Conservation (phyloP, 2,888 invertebrate genomes). For the Apodemia mormo region DNA sequence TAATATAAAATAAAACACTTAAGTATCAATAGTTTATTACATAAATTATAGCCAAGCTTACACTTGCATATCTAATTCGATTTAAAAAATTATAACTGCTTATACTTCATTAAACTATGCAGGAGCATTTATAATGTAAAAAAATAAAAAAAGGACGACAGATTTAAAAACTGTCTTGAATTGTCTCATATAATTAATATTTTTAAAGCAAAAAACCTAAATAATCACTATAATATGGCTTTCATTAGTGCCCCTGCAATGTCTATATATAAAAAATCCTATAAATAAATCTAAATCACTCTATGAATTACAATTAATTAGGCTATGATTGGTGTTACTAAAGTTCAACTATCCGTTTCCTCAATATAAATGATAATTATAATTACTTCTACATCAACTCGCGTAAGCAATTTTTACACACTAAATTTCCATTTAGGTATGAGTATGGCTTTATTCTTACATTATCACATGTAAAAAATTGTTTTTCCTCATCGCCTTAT, state of each 20-base stretch:
- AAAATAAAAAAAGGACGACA: slow-evolving; percentile 17
- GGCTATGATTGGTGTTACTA: slow-evolving; percentile 80
- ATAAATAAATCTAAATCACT: slow-evolving; percentile 74
- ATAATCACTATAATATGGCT: slow-evolving; percentile 16
- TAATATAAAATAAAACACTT: slow-evolving; percentile 41
- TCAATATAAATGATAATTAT: slow-evolving; percentile 48
- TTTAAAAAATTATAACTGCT: slow-evolving; percentile 70
- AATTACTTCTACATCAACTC: slow-evolving; percentile 47
- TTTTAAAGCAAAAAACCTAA: slow-evolving; percentile 21
- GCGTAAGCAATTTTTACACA: slow-evolving; percentile 58
- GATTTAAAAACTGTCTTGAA: slow-evolving; percentile 7
- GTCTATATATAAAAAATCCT: slow-evolving; percentile 67
- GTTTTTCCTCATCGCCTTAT: slow-evolving; percentile 33
- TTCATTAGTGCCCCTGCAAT: slow-evolving; percentile 45
- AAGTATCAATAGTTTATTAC: slow-evolving; percentile 81
- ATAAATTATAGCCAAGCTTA: slow-evolving; percentile 82
- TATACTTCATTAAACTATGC: slow-evolving; percentile 56
- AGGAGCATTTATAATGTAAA: slow-evolving; percentile 35
- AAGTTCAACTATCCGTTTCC: slow-evolving; percentile 60
- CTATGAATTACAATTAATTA: slow-evolving; percentile 72
- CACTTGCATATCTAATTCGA: slow-evolving; percentile 72
- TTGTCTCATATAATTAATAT: slow-evolving; percentile 19
- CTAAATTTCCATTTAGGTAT: slow-evolving; percentile 48
- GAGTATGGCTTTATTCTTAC: slow-evolving; percentile 55
- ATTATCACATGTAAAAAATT: slow-evolving; percentile 49